These are phyloP conservation scores for Himalopsyche anomala DNA, from an alignment of 2,888 invertebrate genomes.

Conservation along the genomic window DNA sequence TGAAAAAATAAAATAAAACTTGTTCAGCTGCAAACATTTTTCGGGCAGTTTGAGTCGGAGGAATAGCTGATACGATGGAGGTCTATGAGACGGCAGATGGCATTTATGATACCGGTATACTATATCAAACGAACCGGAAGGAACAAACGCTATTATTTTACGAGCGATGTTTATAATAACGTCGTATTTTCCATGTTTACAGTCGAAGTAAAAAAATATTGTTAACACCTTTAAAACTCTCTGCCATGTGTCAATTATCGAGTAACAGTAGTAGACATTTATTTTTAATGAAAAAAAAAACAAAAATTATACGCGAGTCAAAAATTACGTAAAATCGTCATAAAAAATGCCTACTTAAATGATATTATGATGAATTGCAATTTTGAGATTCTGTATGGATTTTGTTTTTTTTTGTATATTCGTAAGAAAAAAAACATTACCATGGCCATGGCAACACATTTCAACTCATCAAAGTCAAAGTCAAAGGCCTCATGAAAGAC, in stretches of 20 bases:
- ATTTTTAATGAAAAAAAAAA: too few species aligned
- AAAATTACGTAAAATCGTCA: too few species aligned
- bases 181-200: conserved; percentile 22
- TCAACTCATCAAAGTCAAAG: too few species aligned
- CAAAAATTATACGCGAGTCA: too few species aligned
- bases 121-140: not conserved
- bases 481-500: too few species aligned
- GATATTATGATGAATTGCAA: too few species aligned
- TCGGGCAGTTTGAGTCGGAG: conserved; percentile 31
- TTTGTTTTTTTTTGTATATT: too few species aligned
- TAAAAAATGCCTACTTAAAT: too few species aligned
- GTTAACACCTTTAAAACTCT: not conserved
- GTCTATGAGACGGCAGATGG: conserved; percentile 27
- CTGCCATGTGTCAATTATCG: not conserved
- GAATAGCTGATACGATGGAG: conserved; percentile 13
- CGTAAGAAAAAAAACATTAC: too few species aligned
- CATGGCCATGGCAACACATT: too few species aligned
- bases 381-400: too few species aligned
- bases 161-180: conserved; percentile 29
- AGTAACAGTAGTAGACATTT: too few species aligned
- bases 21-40: conserved; percentile 4
- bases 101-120: conserved; percentile 33
- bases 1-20: conserved; percentile 14
- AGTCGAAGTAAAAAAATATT: not conserved
- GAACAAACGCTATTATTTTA: conserved; percentile 18